Evolutionary conservation across 2,113 vertebrate genomes (phyloP).

Genomic region (Potamarius usumacintae): DNA sequence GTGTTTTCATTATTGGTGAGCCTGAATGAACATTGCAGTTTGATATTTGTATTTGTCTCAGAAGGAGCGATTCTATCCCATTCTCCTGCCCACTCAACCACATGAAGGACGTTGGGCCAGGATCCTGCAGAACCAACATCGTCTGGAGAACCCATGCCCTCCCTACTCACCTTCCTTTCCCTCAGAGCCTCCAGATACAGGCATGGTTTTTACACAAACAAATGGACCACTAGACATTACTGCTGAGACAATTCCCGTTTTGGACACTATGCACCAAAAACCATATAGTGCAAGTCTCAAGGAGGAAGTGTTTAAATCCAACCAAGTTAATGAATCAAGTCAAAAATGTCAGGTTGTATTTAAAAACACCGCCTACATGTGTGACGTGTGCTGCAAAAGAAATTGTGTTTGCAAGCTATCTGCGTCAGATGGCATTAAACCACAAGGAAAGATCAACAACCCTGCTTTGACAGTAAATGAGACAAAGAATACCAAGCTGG

Average conservation of each 20-base stretch:
- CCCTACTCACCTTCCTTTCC: neutral
- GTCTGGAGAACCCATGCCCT: slow-evolving; percentile 34
- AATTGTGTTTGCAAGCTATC: slow-evolving; percentile 18
- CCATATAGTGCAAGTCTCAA: neutral
- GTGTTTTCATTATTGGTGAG: neutral
- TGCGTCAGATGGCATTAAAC: neutral
- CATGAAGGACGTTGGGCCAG: slow-evolving; percentile 61
- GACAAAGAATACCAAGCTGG: neutral
- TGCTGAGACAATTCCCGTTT: neutral
- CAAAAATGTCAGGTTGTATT: neutral
- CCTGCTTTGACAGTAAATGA: neutral
- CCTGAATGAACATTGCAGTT: neutral
- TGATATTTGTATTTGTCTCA: slow-evolving; percentile 44
- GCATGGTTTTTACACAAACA: neutral
- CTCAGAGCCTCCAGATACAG: neutral
- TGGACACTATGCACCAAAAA: neutral
- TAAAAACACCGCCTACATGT: neutral
- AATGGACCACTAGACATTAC: neutral
- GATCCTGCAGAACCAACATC: slow-evolving; percentile 52
- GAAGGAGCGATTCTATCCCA: slow-evolving; percentile 63
- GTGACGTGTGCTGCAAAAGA: neutral
- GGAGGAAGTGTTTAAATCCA: neutral
- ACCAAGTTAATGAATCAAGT: neutral
- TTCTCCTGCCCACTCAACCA: slow-evolving; percentile 63
- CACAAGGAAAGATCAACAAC: slow-evolving; percentile 9